A percentile compares a stretch with the other conserved stretches of the same genome.
These are phyloP conservation scores for Heliconius himera DNA, from an alignment of 1,140 invertebrate species.

Conservation along the genomic window DNA sequence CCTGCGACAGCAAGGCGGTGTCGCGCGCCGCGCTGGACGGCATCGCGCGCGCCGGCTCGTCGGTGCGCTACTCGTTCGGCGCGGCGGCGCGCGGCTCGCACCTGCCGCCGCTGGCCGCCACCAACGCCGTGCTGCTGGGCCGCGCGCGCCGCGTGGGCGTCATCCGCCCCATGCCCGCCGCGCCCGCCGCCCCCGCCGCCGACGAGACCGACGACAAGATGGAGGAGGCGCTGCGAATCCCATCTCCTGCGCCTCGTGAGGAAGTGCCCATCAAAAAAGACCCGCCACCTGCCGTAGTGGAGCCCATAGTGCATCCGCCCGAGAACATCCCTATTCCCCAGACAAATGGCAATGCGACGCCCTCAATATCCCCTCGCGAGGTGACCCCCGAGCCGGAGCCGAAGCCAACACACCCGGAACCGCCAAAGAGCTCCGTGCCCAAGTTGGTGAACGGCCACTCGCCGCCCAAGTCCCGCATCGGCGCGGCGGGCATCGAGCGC, in stretches of 20 bases:
- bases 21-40: conserved; percentile 85
- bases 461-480: conserved; percentile 42
- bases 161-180: conserved; percentile 54
- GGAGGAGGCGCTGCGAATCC: conserved; percentile 48
- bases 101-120: conserved; percentile 80
- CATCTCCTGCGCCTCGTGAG: conserved; percentile 49
- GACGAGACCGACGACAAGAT: conserved; percentile 56
- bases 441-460: conserved; percentile 60
- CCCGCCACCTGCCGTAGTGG: conserved; percentile 59
- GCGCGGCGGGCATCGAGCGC: conserved; percentile 61
- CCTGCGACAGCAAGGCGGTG: conserved; percentile 62
- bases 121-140: conserved; percentile 62
- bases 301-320: conserved; percentile 56
- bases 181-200: conserved; percentile 36
- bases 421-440: conserved; percentile 32
- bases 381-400: conserved; percentile 44
- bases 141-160: conserved; percentile 60
- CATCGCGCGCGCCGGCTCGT: conserved; percentile 85
- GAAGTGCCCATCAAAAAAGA: conserved; percentile 50
- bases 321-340: conserved; percentile 32
- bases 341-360: conserved; percentile 25
- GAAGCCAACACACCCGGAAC: conserved; percentile 38
- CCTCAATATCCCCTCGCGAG: conserved; percentile 23
- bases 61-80: conserved; percentile 84
- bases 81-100: conserved; percentile 72